phyloP scores from a whole-genome alignment of 2,888 invertebrate species.

The Aleiodes testaceus region DNA sequence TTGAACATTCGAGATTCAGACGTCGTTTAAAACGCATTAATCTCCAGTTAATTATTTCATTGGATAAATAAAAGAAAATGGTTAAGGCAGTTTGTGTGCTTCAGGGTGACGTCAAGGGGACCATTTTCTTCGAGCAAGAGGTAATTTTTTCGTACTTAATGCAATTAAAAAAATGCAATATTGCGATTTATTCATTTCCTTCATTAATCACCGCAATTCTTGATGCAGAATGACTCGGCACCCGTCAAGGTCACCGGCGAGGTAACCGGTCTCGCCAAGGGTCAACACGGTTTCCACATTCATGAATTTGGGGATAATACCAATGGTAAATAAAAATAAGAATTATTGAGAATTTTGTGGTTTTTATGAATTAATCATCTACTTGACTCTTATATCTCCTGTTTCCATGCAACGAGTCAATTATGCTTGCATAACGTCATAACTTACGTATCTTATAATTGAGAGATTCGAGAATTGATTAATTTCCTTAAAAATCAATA shows the following conservation, averaged over 20 bases:
- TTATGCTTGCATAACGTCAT: constrained; percentile 47
- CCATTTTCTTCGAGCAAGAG: constrained; percentile 85
- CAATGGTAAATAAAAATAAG: constrained; percentile 77
- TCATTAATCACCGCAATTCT: constrained; percentile 25
- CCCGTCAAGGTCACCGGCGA: constrained; percentile 88
- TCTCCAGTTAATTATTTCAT: background rate
- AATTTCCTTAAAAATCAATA: background rate
- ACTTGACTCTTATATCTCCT: background rate
- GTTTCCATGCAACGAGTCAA: constrained; percentile 27
- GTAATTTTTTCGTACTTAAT: background rate
- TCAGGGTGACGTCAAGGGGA: constrained; percentile 89
- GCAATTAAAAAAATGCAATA: background rate
- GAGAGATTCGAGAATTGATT: constrained; percentile 3
- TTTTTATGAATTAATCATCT: background rate
- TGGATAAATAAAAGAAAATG: constrained; percentile 63
- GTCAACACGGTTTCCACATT: constrained; percentile 91
- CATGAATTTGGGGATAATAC: constrained; percentile 98
- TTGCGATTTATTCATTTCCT: background rate
- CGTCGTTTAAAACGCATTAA: background rate
- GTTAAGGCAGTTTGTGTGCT: constrained; percentile 90
- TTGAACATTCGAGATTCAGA: constrained; percentile 43
- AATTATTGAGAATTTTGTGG: too few relatives aligned
- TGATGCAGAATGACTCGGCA: constrained; percentile 76
- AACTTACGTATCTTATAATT: constrained; percentile 1
- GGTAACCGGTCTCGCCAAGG: constrained; percentile 84